Conservation (phyloP, 2,888 invertebrate genomes). For the Hirtodrosophila histrioides region DNA sequence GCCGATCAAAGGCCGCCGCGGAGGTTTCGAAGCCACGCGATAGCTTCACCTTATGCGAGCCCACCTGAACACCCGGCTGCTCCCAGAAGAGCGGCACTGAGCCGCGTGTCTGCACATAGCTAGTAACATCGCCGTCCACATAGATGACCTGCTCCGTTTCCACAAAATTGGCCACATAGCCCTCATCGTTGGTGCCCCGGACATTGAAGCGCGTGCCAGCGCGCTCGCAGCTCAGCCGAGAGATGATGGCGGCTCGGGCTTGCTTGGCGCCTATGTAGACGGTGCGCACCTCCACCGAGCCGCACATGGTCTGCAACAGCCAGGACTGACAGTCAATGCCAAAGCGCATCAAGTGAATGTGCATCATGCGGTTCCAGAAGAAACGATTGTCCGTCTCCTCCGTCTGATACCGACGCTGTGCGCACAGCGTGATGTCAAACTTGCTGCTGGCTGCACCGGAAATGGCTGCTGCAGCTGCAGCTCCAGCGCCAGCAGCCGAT, state of each 20-base stretch:
- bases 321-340: constrained; percentile 95
- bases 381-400: constrained; percentile 96
- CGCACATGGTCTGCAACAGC: constrained; percentile 98
- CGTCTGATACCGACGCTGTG: constrained; percentile 93
- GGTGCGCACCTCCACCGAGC: constrained; percentile 98
- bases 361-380: constrained; percentile 99
- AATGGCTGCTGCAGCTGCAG: constrained; percentile 15
- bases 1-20: constrained; percentile 95
- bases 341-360: constrained; percentile 95
- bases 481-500: constrained; percentile 44
- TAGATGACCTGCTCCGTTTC: constrained; percentile 99
- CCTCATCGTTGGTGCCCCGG: constrained; percentile 99
- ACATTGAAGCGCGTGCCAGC: constrained; percentile 99
- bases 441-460: constrained; percentile 80
- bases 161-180: constrained; percentile 99
- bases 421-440: constrained; percentile 97
- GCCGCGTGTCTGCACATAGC: constrained; percentile 96
- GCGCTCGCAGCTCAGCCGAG: constrained; percentile 97
- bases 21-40: constrained; percentile 98
- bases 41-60: constrained; percentile 98
- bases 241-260: constrained; percentile 97
- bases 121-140: constrained; percentile 94
- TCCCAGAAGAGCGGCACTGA: constrained; percentile 99
- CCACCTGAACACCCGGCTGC: constrained; percentile 99
- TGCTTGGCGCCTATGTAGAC: constrained; percentile 98